Conservation (phyloP, 2,888 invertebrate genomes). For the Cyclophora punctaria region DNA sequence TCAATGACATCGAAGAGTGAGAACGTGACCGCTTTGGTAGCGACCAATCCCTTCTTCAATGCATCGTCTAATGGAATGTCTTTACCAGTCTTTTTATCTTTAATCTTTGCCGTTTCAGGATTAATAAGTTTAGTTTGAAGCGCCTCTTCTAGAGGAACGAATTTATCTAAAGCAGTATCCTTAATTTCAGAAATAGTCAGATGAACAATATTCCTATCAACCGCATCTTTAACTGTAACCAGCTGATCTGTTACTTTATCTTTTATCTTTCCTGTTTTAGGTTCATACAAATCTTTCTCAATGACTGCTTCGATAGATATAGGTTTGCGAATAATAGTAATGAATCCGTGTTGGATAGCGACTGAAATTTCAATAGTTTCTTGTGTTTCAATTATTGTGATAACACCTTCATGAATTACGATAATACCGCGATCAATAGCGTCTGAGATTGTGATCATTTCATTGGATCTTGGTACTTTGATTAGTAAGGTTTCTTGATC, state of each 20-base stretch:
- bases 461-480: constrained; percentile 82
- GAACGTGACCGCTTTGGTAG: constrained; percentile 81
- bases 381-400: constrained; percentile 81
- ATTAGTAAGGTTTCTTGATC: constrained; percentile 85
- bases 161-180: constrained; percentile 82
- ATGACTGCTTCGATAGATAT: constrained; percentile 87
- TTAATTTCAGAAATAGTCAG: constrained; percentile 87
- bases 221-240: constrained; percentile 83
- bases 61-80: constrained; percentile 82
- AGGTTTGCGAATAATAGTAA: constrained; percentile 81
- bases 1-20: constrained; percentile 84
- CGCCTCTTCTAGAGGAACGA: constrained; percentile 84
- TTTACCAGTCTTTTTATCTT: constrained; percentile 81
- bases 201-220: constrained; percentile 86
- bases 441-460: constrained; percentile 84
- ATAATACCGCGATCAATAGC: constrained; percentile 87
- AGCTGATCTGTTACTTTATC: constrained; percentile 83
- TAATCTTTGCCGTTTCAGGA: constrained; percentile 81
- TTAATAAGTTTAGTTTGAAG: constrained; percentile 80
- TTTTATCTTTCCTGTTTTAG: constrained; percentile 79
- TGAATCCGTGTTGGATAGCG: constrained; percentile 81
- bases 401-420: constrained; percentile 82
- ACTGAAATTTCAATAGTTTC: constrained; percentile 80
- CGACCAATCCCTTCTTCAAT: constrained; percentile 79
- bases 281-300: constrained; percentile 80